Conservation (phyloP, 2,113 vertebrate genomes). For the Paradoxurus hermaphroditus region DNA sequence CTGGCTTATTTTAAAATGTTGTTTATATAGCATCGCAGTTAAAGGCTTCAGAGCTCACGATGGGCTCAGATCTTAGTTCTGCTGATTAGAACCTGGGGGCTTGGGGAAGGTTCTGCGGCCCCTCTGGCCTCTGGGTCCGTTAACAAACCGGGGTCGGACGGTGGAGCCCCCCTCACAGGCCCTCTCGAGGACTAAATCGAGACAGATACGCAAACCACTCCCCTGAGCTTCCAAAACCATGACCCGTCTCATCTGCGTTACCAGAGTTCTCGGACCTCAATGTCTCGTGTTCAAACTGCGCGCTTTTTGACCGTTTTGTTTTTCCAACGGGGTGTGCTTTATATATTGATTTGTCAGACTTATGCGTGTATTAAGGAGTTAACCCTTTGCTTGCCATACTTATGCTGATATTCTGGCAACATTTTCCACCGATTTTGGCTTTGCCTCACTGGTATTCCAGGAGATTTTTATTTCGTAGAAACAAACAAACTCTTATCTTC, state of each 20-base stretch:
- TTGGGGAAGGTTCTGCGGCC: not conserved
- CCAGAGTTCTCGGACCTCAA: not conserved
- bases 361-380: no score
- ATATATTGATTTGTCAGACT: no score
- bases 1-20: not conserved
- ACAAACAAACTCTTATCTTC: no score
- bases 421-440: no score
- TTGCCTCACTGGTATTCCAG: no score
- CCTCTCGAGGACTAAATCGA: not conserved
- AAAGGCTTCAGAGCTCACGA: not conserved
- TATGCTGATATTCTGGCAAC: no score
- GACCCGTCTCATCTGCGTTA: not conserved
- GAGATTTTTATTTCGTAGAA: no score
- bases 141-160: not conserved
- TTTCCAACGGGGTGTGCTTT: not conserved
- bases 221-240: not conserved
- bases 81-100: no score
- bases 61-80: not conserved
- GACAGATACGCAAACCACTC: no score
- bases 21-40: not conserved
- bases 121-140: not conserved
- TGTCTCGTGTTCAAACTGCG: not conserved
- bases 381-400: no score
- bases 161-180: accelerated
- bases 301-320: not conserved